A percentile compares a stretch with the other conserved stretches of the same genome.
Conservation (phyloP, 2,797 vertebrate species). For the Limosa lapponica region DNA sequence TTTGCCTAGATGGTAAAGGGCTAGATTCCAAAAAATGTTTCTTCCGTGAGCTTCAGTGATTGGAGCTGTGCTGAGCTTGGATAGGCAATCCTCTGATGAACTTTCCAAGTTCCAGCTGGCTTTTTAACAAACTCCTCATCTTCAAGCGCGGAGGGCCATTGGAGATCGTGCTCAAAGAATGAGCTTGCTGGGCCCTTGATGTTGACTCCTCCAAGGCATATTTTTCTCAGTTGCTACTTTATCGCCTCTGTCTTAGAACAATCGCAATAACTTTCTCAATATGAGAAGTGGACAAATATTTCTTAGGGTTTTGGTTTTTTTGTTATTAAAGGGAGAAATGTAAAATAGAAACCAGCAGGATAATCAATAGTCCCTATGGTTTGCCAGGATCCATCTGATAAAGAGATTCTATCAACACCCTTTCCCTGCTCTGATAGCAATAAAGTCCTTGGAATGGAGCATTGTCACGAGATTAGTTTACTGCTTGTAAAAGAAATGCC, state of each 20-base stretch:
- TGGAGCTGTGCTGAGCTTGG: constrained; percentile 18
- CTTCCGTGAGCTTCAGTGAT: neutral
- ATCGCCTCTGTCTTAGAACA: neutral
- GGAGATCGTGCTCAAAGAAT: neutral
- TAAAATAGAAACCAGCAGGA: neutral
- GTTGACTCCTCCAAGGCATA: neutral
- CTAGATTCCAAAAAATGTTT: neutral
- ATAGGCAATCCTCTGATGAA: neutral
- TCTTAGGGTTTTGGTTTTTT: neutral
- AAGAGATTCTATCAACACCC: neutral
- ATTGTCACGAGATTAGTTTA: constrained; percentile 41
- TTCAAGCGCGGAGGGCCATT: neutral
- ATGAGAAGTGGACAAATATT: neutral
- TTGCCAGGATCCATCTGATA: neutral
- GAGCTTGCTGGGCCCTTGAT: neutral
- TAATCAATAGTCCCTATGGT: neutral
- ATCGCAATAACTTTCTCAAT: neutral
- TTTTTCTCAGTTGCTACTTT: neutral
- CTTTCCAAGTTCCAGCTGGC: neutral
- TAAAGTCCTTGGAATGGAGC: constrained; percentile 1
- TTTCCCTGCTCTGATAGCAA: neutral
- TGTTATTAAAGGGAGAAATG: neutral
- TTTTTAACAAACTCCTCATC: neutral
- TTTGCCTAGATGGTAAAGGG: neutral
- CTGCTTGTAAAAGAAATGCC: constrained; percentile 54